Percentiles rank a stretch among this genome's conserved stretches.
These are phyloP conservation scores for Sebastes schlegelii DNA, from an alignment of 2,113 vertebrate species.

Conservation along the genomic window DNA sequence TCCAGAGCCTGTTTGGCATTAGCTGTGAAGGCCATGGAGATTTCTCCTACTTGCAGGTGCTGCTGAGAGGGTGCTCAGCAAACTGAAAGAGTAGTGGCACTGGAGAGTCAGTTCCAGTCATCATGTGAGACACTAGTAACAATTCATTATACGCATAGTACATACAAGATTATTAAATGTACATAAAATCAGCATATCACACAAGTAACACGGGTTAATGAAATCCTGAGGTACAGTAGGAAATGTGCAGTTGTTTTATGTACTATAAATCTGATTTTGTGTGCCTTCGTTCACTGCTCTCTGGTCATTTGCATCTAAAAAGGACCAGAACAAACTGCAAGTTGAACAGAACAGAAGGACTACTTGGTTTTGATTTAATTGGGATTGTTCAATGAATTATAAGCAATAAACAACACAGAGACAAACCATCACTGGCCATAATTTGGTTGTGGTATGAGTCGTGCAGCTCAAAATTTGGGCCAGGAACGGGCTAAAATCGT, in stretches of 20 bases:
- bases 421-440: neutral
- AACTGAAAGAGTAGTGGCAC: slow-evolving; percentile 5
- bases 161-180: neutral
- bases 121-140: neutral
- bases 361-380: neutral
- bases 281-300: neutral
- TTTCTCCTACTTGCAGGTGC: slow-evolving; percentile 22
- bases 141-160: neutral
- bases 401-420: neutral
- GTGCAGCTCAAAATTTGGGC: too few species aligned
- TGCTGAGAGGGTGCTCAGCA: slow-evolving; percentile 15
- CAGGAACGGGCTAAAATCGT: too few species aligned
- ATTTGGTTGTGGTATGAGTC: neutral
- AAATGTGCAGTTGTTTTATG: neutral
- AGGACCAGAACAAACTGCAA: neutral
- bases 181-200: neutral
- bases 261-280: neutral
- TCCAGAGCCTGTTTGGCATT: slow-evolving; percentile 16
- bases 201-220: neutral
- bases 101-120: neutral
- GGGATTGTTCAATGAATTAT: neutral
- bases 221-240: neutral
- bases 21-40: slow-evolving; percentile 20
- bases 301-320: slow-evolving; percentile 1
- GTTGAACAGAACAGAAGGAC: neutral